These are phyloP conservation scores for Pluvianellus socialis DNA, from an alignment of 2,113 vertebrate species.

Conservation along the genomic window DNA sequence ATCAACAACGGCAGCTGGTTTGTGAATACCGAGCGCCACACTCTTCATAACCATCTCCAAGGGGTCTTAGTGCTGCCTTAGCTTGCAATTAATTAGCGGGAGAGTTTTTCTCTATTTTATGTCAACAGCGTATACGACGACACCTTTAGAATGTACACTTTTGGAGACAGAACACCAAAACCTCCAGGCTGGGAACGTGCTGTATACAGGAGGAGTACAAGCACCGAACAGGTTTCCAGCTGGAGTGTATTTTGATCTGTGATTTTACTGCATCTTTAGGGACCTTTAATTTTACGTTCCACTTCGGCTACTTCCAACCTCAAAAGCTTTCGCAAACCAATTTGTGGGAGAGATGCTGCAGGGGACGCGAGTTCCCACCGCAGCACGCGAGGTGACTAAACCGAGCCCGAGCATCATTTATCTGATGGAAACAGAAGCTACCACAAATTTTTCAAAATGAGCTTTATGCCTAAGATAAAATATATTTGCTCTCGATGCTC, in stretches of 20 bases:
- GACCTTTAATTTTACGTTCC: neutral
- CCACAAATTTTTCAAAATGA: neutral
- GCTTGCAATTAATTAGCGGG: neutral
- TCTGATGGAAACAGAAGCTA: neutral
- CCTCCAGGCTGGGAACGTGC: neutral
- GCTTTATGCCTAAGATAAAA: neutral
- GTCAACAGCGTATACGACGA: neutral
- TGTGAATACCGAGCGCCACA: neutral
- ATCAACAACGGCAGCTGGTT: neutral
- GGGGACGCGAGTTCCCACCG: neutral
- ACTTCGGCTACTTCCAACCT: neutral
- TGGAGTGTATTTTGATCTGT: neutral
- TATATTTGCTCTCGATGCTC: neutral
- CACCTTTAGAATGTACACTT: neutral
- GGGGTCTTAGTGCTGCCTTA: neutral
- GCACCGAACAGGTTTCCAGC: neutral
- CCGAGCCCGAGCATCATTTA: neutral
- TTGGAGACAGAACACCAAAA: neutral
- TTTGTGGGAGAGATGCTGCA: neutral
- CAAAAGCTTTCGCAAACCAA: neutral
- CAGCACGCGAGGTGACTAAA: neutral
- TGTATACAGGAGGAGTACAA: accelerated
- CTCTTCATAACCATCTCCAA: neutral
- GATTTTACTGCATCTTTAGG: neutral
- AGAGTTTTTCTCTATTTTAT: neutral